Evolutionary conservation across 2,113 vertebrate genomes (phyloP).

Genomic region (Falco punctatus): DNA sequence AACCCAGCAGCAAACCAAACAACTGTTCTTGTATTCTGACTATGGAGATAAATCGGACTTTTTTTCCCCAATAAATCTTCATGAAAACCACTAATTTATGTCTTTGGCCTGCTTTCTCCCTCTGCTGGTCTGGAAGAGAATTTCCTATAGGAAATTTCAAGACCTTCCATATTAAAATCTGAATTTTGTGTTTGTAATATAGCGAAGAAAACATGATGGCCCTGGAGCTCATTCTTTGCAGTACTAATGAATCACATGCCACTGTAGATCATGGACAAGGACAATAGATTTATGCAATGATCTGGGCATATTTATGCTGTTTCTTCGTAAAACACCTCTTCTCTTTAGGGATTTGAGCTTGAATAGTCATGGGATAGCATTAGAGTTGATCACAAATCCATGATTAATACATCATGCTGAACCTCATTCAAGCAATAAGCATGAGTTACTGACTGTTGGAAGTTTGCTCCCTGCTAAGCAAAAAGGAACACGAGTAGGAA

Average conservation of each 20-base stretch:
- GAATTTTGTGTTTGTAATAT: neutral
- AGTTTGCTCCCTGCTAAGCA: neutral
- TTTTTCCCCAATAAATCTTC: neutral
- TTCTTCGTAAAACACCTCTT: neutral
- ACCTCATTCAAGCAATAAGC: neutral
- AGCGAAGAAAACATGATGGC: neutral
- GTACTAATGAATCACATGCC: neutral
- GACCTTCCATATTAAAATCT: constrained; percentile 11
- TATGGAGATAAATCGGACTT: neutral
- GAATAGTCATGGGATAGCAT: neutral
- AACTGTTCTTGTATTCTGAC: neutral
- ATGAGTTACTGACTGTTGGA: neutral
- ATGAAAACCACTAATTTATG: neutral
- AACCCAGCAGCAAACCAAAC: neutral
- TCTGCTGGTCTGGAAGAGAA: constrained; percentile 47
- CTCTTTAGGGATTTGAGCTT: neutral
- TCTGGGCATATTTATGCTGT: neutral
- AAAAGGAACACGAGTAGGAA: neutral
- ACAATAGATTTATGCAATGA: neutral
- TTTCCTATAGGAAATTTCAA: neutral
- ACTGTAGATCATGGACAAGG: neutral
- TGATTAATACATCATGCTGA: neutral
- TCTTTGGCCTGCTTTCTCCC: constrained; percentile 43
- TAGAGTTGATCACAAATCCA: constrained; percentile 10
- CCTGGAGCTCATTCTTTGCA: neutral